These are phyloP conservation scores for Helarctos malayanus DNA, from an alignment of 2,797 vertebrate species.

Conservation along the genomic window DNA sequence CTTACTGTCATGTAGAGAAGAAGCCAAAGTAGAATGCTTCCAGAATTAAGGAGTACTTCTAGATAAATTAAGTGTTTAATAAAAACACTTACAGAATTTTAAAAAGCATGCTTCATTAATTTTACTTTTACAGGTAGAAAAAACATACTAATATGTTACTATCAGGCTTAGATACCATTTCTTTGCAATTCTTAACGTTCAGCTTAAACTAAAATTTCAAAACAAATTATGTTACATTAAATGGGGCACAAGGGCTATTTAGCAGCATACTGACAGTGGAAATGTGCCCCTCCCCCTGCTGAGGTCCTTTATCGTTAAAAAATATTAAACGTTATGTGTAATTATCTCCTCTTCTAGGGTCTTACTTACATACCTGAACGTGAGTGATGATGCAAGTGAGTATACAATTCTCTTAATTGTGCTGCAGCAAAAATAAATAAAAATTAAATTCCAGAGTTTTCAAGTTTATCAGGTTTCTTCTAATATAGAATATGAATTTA, in stretches of 20 bases:
- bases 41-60: slow-evolving; percentile 43
- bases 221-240: slow-evolving; percentile 48
- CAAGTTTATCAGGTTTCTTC: slow-evolving; percentile 6
- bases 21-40: slow-evolving; percentile 37
- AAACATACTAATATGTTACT: background rate
- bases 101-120: slow-evolving; percentile 21
- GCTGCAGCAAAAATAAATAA: slow-evolving; percentile 85
- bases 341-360: slow-evolving; percentile 28
- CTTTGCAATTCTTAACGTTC: background rate
- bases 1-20: background rate
- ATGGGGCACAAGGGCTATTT: background rate
- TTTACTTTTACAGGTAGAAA: slow-evolving; percentile 51
- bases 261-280: background rate
- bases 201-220: slow-evolving; percentile 33
- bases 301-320: slow-evolving; percentile 24
- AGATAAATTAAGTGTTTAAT: background rate
- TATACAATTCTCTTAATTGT: slow-evolving; percentile 90
- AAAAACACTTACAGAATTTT: slow-evolving; percentile 36
- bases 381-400: slow-evolving; percentile 94
- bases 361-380: slow-evolving; percentile 94
- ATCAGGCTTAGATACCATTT: slow-evolving; percentile 20
- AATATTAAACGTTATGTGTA: slow-evolving; percentile 30
- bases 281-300: background rate
- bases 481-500: slow-evolving; percentile 43
- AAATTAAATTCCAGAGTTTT: slow-evolving; percentile 55